Base-by-base conservation (phyloP, 2,113 vertebrate genomes). In the Illadopsis cleaveri region DNA sequence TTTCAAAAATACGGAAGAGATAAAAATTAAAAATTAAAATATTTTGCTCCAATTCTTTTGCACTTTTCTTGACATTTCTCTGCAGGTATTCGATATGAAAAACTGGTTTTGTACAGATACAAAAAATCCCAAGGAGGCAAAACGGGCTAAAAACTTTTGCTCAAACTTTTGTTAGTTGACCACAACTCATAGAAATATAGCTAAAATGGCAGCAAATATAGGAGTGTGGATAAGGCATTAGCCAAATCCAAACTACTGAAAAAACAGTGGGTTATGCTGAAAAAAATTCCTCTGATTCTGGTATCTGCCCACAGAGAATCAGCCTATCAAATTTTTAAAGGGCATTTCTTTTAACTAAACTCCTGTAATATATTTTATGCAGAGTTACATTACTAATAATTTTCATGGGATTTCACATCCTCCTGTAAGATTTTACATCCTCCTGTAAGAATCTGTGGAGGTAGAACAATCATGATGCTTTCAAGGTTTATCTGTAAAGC, bases 261-360 rank as follows among this genome's bases (percentile, higher is more conserved):
- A 92, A 85, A 80, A 23, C 57, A 35, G 20, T 47, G 3, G 7
- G 11, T 48, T 86, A 61, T 3, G 0, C n/a, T 53, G 61, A 73
- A 88, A 69, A 85, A 57, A 30, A 40, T 2, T 54, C 82, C 58
- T 66, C 50, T 35, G 54, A 72, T 23, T 82, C 76, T 88, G 64
- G 1, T 89, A 94, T 61, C 44, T 86, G 56, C 16, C 85, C 37
- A 62, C 3, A 68, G 72, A 95, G 79, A 93, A 86, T 71, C 51
- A 70, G 44, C 15, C 51, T 56, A 92, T 73, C 68, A 58, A 78
- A 78, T 62, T 95, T 96, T 95, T 82, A 93, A 90, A 92, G 25
- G 45, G 24, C 44, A 94, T 79, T 95, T 89, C 82, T 86, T 96
- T 93, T 93, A 89, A 89, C 82, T 89, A 71, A 92, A 94, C 25